Conservation (phyloP, 1,140 invertebrate genomes). For the Eriosoma lanigerum region DNA sequence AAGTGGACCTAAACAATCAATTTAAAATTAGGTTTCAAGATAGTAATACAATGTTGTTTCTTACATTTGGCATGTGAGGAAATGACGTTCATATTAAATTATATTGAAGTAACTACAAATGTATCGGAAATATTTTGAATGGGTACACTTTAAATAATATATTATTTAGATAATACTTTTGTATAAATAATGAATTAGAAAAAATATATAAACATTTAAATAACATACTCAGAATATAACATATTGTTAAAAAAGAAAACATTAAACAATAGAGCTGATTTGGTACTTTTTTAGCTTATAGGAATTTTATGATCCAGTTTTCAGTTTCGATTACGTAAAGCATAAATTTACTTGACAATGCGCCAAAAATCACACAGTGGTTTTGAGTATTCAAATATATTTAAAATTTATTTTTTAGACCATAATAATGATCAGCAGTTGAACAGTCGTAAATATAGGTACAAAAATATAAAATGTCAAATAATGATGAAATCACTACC, state of each 20-base stretch:
- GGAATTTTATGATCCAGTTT: neutral
- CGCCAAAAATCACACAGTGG: neutral
- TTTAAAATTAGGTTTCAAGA: no score
- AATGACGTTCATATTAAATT: no score
- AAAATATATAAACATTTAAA: no score
- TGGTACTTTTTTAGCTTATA: neutral
- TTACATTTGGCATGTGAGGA: no score
- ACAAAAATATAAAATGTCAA: neutral
- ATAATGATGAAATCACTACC: neutral
- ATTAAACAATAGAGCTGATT: neutral
- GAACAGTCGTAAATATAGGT: neutral
- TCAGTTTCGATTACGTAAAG: neutral
- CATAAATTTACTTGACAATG: neutral
- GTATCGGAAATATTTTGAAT: no score
- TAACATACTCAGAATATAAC: no score
- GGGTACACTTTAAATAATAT: no score
- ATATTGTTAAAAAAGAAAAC: slow-evolving; percentile 9
- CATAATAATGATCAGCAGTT: neutral
- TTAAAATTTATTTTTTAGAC: neutral
- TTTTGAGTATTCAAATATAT: neutral
- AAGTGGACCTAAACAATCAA: no score
- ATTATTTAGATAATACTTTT: no score
- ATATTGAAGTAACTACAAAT: no score
- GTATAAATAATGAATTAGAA: no score
- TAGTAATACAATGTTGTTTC: no score